A percentile compares a stretch with the other conserved stretches of the same genome.
These are phyloP conservation scores for Drosophila borealis DNA, from an alignment of 2,888 invertebrate species.

Conservation along the genomic window DNA sequence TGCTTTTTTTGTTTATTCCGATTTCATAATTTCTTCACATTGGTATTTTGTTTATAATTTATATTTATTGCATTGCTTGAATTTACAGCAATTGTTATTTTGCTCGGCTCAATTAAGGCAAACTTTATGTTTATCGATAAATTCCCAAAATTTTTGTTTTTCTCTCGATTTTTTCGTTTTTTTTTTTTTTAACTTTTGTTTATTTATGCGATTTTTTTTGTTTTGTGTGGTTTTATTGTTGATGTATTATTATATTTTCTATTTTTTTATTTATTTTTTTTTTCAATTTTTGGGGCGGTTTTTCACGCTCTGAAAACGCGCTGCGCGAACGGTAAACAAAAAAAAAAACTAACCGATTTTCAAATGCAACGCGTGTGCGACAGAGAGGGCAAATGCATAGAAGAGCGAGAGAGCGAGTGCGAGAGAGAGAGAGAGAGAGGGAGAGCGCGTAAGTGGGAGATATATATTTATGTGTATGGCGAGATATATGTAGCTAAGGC, in stretches of 20 bases:
- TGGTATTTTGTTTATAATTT: conserved; percentile 31
- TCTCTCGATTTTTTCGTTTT: conserved; percentile 1
- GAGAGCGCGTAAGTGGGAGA: neutral
- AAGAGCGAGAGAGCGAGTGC: neutral
- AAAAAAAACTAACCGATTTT: conserved; percentile 17
- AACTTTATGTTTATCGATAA: conserved; percentile 25
- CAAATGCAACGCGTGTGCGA: conserved; percentile 9
- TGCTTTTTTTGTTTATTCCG: conserved; percentile 31
- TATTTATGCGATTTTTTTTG: neutral
- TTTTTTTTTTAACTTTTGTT: conserved; percentile 9
- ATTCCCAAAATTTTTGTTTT: conserved; percentile 2
- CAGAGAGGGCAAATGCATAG: neutral
- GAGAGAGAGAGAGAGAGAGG: neutral
- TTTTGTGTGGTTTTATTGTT: conserved; percentile 8
- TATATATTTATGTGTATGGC: conserved; percentile 5
- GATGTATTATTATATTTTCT: conserved; percentile 2
- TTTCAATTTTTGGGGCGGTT: conserved; percentile 5
- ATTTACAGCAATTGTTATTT: conserved; percentile 26
- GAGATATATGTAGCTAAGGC: conserved; percentile 1
- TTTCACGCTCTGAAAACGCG: conserved; percentile 44
- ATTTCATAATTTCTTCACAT: conserved; percentile 38
- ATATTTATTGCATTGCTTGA: conserved; percentile 21
- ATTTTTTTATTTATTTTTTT: neutral
- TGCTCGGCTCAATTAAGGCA: conserved; percentile 14
- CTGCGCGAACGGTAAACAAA: conserved; percentile 30